phyloP scores from a whole-genome alignment of 2,113 vertebrate genomes.

The Falcunculus frontatus region DNA sequence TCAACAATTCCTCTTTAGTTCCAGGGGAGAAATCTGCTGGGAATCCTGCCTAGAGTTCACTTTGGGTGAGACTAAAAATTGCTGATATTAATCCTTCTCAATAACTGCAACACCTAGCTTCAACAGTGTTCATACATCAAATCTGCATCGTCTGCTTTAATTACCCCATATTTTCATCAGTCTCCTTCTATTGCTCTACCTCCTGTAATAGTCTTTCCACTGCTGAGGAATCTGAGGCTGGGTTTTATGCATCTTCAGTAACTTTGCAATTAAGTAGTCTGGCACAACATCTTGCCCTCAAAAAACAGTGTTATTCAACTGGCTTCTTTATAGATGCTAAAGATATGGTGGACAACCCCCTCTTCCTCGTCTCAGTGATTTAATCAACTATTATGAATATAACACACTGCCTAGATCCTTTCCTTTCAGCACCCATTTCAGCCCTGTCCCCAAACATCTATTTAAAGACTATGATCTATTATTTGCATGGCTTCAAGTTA shows the following conservation, averaged over 20 bases:
- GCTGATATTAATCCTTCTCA: neutral
- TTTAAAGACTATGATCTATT: conserved; percentile 5
- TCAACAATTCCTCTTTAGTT: neutral
- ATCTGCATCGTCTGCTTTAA: neutral
- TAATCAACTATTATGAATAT: neutral
- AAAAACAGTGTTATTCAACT: neutral
- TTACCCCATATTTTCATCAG: neutral
- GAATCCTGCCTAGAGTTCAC: neutral
- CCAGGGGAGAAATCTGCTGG: neutral
- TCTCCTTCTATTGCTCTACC: neutral
- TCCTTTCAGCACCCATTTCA: neutral
- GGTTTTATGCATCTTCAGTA: neutral
- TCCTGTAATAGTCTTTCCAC: neutral
- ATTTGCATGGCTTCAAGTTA: neutral
- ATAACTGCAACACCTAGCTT: neutral
- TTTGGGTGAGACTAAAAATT: neutral
- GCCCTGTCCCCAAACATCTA: neutral
- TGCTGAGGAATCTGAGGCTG: neutral
- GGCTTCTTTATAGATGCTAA: neutral
- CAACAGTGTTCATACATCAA: neutral
- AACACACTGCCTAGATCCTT: neutral
- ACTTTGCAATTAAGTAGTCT: neutral
- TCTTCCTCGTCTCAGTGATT: neutral
- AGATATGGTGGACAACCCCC: rapidly evolving
- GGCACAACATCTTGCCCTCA: neutral